Base-by-base conservation (phyloP, 2,113 vertebrate genomes). In the Heloderma charlesbogerti region DNA sequence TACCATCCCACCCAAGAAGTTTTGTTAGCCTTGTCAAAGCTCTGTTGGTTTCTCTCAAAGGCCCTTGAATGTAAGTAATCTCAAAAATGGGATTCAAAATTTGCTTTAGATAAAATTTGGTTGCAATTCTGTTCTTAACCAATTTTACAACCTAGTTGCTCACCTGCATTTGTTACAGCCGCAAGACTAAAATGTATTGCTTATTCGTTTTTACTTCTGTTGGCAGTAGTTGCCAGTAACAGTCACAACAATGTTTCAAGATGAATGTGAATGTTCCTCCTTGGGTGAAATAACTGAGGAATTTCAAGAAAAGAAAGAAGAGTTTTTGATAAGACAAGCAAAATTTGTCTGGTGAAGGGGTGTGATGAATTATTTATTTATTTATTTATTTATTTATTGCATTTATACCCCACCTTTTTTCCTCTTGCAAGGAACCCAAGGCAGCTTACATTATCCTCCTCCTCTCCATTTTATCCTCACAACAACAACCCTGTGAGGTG, bases 141-240 rank as follows among this genome's bases (percentile, higher is more conserved):
- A 29, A 71, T 82, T 74, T 66, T 2, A 0, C 51, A 2, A 16
- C 18, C 18, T 78, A 45, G 45, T 89, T 66, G 13, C 4, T 84
- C 69, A 27, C 43, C 29, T 89, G 86, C 34, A 63, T 45, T 90
- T 51, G 0, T 85, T 51, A 25, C 48, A 69, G 84, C 16, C 57
- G 10, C 81, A 84, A 84, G 34, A 90, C 43, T 25, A 77, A 67
- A 54, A 87, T 81, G 9, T 69, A 69, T 15, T 34, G 48, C 89
- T 71, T 16, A 77, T 25, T 22, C 20, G 74, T 94, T 54, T 87
- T 91, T 89, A 66, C 69, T 74, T 37, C 93, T n/a, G 29, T 9
- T 45, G 15, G 25, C 37, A 43, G 37, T 66, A 40, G 54, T 83
- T 84, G 16, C 20, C 16, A 63, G 60, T 63, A 63, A 20, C 16